Evolutionary conservation across 2,888 invertebrate genomes (phyloP).

Genomic region (Agrilus cyanescens): DNA sequence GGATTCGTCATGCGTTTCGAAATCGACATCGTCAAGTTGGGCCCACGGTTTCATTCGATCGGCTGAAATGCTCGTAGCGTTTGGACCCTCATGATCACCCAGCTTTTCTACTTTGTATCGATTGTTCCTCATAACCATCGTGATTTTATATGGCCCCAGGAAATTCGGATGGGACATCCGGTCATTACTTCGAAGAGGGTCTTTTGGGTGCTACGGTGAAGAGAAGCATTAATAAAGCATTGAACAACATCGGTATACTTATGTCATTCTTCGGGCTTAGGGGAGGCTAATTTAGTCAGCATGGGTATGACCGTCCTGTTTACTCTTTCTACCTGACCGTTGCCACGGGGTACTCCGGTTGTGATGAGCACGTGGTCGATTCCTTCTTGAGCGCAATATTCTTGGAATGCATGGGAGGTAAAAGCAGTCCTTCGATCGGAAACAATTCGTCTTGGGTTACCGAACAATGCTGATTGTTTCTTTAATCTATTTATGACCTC

Average conservation of each 20-base stretch:
- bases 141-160: slow-evolving; percentile 23
- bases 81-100: slow-evolving; percentile 16
- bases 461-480: slow-evolving; percentile 9
- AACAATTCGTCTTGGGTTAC: slow-evolving; percentile 12
- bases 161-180: slow-evolving; percentile 22
- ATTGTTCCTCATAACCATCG: slow-evolving; percentile 17
- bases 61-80: slow-evolving; percentile 13
- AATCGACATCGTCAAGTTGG: no score
- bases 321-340: slow-evolving; percentile 8
- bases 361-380: slow-evolving; percentile 7
- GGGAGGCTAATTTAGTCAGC: slow-evolving; percentile 10
- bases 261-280: slow-evolving; percentile 14
- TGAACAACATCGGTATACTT: slow-evolving; percentile 10
- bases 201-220: no score
- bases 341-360: slow-evolving; percentile 1
- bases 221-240: background rate
- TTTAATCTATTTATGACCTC: slow-evolving; percentile 7
- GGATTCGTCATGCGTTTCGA: no score
- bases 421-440: slow-evolving; percentile 13
- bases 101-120: slow-evolving; percentile 21
- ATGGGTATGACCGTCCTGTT: slow-evolving; percentile 6
- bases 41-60: slow-evolving; percentile 18
- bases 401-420: slow-evolving; percentile 6
- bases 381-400: slow-evolving; percentile 7
- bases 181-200: no score